Conservation (phyloP, 2,797 vertebrate genomes). For the Sarcoramphus papa region DNA sequence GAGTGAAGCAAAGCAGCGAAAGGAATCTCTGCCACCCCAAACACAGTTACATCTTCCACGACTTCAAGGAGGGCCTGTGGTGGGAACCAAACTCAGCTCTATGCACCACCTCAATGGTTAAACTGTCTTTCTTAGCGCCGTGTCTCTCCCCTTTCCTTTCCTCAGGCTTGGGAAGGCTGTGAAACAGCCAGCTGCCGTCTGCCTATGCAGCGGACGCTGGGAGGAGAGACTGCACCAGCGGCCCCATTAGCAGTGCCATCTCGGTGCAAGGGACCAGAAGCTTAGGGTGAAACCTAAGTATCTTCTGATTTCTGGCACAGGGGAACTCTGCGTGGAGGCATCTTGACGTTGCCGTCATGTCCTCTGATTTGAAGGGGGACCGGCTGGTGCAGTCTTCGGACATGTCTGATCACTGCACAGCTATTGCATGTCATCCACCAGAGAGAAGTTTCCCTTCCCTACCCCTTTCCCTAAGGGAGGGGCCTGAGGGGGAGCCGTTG, state of each 20-base stretch:
- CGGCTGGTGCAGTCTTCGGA: background rate
- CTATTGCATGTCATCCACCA: background rate
- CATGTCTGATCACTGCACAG: background rate
- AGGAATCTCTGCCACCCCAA: background rate
- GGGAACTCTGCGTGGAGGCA: background rate
- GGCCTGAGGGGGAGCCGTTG: background rate
- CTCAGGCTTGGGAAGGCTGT: background rate
- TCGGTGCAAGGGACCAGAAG: rapidly evolving
- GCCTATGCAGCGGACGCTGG: rapidly evolving
- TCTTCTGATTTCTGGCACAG: background rate
- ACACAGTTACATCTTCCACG: background rate
- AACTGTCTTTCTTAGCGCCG: rapidly evolving
- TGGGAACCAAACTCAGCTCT: background rate
- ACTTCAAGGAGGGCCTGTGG: background rate
- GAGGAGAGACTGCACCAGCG: background rate
- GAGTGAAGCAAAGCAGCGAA: background rate
- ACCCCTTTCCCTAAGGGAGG: background rate
- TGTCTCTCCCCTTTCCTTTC: background rate
- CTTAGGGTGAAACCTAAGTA: background rate
- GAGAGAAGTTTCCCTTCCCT: constrained; percentile 1
- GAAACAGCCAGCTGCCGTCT: rapidly evolving
- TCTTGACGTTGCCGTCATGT: background rate
- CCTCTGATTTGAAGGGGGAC: background rate
- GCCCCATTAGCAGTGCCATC: background rate
- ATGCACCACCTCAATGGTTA: background rate